Base-by-base conservation (phyloP, 2,888 invertebrate species). In the Drosophila maculinotata region DNA sequence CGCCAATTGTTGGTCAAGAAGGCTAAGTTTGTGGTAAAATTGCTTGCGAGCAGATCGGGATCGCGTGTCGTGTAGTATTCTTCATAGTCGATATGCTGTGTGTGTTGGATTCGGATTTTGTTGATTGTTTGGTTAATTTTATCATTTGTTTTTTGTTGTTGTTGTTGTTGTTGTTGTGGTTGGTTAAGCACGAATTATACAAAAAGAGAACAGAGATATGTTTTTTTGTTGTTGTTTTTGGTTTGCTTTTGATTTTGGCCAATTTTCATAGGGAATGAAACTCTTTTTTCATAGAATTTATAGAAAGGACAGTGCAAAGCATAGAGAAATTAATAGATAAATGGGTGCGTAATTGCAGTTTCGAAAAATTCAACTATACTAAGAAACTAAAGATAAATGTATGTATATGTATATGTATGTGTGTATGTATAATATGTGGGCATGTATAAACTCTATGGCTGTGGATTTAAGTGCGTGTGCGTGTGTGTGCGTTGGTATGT, bases 61-160 rank as follows among this genome's bases (percentile, higher is more conserved):
- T 99, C 99, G 91, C 97, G 97, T 89, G 97, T 97, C 92, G 97
- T 96, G 95, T 99, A 99, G 95, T 98, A 98, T 92, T 98, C 96
- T 92, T 97, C 96, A 92, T 95, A 94, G 93, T 96, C 96, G 94
- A 96, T 95, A 92, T 96, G 96, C 97, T 97, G 82, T 87, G 69
- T 86, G 60, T 72, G 42, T 70, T 41, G 65, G 38, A 25, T 41
- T 41, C 36, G 6, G 14, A 25, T 25, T n/a, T 20, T 26, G 7
- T 25, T 14, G n/a, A n/a, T 31, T 26, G 1, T 36, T 36, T 36
- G 15, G 15, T 36, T 36, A 10, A 15, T 36, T n/a, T n/a, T n/a
- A n/a, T n/a, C 10, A 36, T 15, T 36, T 12, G n/a, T n/a, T n/a
- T 47, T 53, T 51, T 20, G 30, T 56, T 38, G 20, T 64, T 42